Conservation (phyloP, 1,140 invertebrate genomes). For the Venustaconcha ellipsiformis region DNA sequence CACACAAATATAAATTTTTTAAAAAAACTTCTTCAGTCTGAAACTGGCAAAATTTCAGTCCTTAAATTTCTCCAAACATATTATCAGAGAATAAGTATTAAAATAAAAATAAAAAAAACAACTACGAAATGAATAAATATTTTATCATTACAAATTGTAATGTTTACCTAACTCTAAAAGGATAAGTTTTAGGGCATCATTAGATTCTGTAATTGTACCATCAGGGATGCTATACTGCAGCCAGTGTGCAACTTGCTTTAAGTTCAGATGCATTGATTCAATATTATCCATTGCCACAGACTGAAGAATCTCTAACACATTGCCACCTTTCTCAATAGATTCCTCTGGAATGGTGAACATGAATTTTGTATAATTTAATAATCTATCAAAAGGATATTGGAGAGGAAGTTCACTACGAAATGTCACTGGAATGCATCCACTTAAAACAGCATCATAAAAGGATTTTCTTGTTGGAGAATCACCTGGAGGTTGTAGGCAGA, state of each 20-base stretch:
- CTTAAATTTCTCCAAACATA: no score
- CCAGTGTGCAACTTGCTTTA: constrained; percentile 13
- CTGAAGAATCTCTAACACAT: constrained; percentile 9
- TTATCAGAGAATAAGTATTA: no score
- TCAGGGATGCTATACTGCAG: constrained; percentile 22
- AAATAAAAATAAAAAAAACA: no score
- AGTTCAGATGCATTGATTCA: constrained; percentile 5
- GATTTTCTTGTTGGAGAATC: constrained; percentile 40
- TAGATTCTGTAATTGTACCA: neutral
- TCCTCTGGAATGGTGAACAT: constrained; percentile 7
- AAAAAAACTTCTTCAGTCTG: no score
- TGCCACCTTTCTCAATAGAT: neutral
- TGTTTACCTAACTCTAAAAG: constrained; percentile 24
- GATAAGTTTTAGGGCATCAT: constrained; percentile 41
- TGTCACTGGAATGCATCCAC: constrained; percentile 38
- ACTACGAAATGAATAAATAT: no score
- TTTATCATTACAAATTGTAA: no score
- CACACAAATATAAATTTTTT: no score
- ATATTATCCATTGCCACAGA: constrained; percentile 13
- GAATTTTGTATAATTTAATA: constrained; percentile 31
- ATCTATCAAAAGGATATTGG: constrained; percentile 21
- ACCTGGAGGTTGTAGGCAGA: constrained; percentile 37
- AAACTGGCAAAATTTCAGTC: no score
- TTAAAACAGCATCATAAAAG: constrained; percentile 35
- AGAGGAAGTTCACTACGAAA: constrained; percentile 12